A percentile compares a stretch with the other conserved stretches of the same genome.
Evolutionary conservation across 30 jellyfish, hydroid and myxozoan genomes (phyloP).

Genomic region (Nemopilema nomurai): DNA sequence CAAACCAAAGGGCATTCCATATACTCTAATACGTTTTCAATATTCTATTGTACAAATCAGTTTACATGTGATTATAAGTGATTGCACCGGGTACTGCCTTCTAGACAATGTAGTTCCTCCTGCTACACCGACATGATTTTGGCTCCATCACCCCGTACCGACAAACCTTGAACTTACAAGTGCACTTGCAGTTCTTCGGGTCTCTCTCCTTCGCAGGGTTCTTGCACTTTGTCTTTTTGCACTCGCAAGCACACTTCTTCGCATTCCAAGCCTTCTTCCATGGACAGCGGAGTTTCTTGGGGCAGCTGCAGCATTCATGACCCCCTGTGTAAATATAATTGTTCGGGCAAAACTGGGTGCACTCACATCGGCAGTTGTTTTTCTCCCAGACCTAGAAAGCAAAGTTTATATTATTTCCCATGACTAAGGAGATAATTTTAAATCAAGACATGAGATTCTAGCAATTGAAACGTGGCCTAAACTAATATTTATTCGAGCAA

Average conservation of each 20-base stretch:
- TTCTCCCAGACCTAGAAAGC: slow-evolving; percentile 43
- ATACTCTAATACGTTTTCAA: neutral
- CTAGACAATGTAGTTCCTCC: slow-evolving; percentile 28
- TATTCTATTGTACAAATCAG: neutral
- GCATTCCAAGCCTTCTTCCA: slow-evolving; percentile 62
- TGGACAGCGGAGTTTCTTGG: slow-evolving; percentile 19
- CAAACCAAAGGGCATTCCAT: neutral
- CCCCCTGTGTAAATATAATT: slow-evolving; percentile 64
- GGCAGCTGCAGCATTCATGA: slow-evolving; percentile 66
- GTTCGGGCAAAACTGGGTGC: slow-evolving; percentile 60
- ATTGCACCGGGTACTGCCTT: neutral
- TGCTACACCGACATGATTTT: slow-evolving; percentile 63
- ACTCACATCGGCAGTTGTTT: slow-evolving; percentile 60
- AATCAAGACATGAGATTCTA: no score
- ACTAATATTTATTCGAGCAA: no score
- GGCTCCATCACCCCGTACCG: slow-evolving; percentile 59
- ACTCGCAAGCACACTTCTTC: slow-evolving; percentile 59
- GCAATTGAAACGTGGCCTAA: no score
- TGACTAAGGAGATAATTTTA: no score
- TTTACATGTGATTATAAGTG: neutral
- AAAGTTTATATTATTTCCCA: no score
- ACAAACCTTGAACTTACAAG: slow-evolving; percentile 37
- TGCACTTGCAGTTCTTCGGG: slow-evolving; percentile 57
- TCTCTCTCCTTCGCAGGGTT: slow-evolving; percentile 47
- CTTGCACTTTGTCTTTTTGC: slow-evolving; percentile 51